Percentiles rank a stretch among this genome's conserved stretches.
These are phyloP conservation scores for Prunella himalayana DNA, from an alignment of 2,113 vertebrate genomes.

Conservation along the genomic window DNA sequence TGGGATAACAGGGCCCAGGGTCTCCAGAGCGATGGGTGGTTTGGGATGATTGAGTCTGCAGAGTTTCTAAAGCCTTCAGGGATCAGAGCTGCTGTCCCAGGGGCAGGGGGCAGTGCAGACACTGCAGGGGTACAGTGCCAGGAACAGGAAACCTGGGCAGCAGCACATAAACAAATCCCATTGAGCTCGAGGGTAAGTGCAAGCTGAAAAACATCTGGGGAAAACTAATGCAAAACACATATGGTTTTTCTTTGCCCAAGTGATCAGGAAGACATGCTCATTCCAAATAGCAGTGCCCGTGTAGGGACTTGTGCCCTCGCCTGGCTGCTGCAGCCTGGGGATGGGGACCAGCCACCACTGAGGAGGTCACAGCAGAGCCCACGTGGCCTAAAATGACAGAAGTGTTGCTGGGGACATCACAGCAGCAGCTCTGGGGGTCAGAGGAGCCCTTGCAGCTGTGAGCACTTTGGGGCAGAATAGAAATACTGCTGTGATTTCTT, in stretches of 20 bases:
- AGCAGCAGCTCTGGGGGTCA: not conserved
- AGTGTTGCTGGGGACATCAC: not conserved
- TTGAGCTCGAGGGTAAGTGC: not conserved
- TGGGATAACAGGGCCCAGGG: not conserved
- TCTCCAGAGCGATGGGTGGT: not conserved
- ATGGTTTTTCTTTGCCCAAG: not conserved
- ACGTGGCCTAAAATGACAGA: not conserved
- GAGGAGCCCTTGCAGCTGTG: not conserved
- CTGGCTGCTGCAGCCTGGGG: not conserved
- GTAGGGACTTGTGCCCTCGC: accelerated
- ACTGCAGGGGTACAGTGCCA: not conserved
- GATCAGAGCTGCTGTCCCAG: not conserved
- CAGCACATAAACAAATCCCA: not conserved
- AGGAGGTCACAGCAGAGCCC: not conserved
- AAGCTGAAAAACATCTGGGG: not conserved
- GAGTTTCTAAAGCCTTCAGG: not conserved
- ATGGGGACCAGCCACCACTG: not conserved
- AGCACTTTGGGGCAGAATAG: not conserved
- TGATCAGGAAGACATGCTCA: accelerated
- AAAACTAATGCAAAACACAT: not conserved
- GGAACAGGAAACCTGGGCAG: not conserved
- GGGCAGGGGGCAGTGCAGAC: not conserved
- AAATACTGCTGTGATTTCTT: not conserved
- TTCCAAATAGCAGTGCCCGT: accelerated
- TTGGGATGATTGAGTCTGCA: not conserved